A percentile compares a stretch with the other conserved stretches of the same genome.
These are phyloP conservation scores for Agonopterix alstromeriana DNA, from an alignment of 2,888 invertebrate species.

Conservation along the genomic window DNA sequence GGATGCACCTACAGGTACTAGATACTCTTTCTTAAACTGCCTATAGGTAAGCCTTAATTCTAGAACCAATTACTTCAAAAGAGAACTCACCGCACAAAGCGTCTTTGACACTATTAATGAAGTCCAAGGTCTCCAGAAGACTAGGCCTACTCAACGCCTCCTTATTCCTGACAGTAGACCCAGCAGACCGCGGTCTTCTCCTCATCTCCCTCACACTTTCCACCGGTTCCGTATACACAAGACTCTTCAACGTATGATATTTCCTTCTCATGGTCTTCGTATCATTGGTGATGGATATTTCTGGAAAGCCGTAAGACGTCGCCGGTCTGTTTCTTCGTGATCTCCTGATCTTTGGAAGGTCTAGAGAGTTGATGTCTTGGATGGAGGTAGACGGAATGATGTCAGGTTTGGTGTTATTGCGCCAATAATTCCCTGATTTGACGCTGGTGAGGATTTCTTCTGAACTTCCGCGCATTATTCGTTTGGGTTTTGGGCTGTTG, in stretches of 20 bases:
- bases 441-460: conserved; percentile 61
- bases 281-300: conserved; percentile 60
- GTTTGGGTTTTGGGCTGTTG: conserved; percentile 26
- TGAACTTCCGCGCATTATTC: conserved; percentile 44
- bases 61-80: not conserved
- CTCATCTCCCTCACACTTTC: conserved; percentile 57
- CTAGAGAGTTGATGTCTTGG: conserved; percentile 31
- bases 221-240: conserved; percentile 63
- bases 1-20: too few relatives aligned
- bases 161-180: conserved; percentile 58
- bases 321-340: conserved; percentile 45
- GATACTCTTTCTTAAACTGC: too few relatives aligned
- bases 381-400: conserved; percentile 50
- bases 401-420: conserved; percentile 60
- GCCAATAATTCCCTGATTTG: conserved; percentile 59
- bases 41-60: too few relatives aligned
- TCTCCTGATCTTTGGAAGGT: conserved; percentile 38
- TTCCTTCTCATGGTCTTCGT: conserved; percentile 39
- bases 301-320: conserved; percentile 58
- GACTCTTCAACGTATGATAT: conserved; percentile 44
- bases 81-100: conserved; percentile 58
- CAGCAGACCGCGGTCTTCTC: conserved; percentile 59
- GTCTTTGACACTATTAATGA: conserved; percentile 63
- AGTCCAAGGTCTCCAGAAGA: conserved; percentile 64
- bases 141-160: conserved; percentile 58